Evolutionary conservation across 2,113 vertebrate species (phyloP), one percentile per base, ranked within the genome.

Genomic region (Esox niger): DNA sequence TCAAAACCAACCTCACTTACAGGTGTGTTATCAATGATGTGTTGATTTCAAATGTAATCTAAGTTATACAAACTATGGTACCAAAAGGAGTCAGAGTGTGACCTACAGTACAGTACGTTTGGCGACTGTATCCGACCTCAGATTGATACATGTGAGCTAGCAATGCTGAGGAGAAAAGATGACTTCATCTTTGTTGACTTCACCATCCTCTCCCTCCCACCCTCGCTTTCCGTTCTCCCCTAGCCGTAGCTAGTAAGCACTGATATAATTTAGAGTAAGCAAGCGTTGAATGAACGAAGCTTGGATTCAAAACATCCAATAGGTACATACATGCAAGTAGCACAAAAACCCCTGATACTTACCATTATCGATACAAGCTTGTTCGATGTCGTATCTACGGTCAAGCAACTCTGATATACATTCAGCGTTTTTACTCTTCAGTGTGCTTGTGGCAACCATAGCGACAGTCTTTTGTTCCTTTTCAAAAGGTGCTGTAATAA

Each of bases 351-450:
- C n/a, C n/a, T n/a, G n/a, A n/a, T 26, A n/a, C 66, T 57, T 74
- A 94, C 94, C 90, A 88, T 92, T 90, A 20, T 88, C 92, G 13
- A 91, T 83, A 74, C 74, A 88, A 11, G 82, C 74, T 15, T 80
- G 84, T n/a, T n/a, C n/a, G n/a, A n/a, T n/a, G 35, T 90, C 84
- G 47, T 79, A 90, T 68, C 85, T 85, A 38, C 72, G 66, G 35
- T 85, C 85, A 30, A 82, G 47, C 66, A 83, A 27, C n/a, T 88
- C 88, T 0, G 69, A 88, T 57, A 88, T n/a, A 0, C 77, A 81
- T 15, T 86, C 87, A 32, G 81, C 52, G 75, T 76, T 89, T 80
- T 90, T 92, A 72, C 74, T 72, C 46, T 84, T 91, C 65, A 93
- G 32, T 23, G 70, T 85, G 87, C 87, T 90, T n/a, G 90, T 87